phyloP scores from a whole-genome alignment of 2,113 vertebrate species.

The Chaenocephalus aceratus region DNA sequence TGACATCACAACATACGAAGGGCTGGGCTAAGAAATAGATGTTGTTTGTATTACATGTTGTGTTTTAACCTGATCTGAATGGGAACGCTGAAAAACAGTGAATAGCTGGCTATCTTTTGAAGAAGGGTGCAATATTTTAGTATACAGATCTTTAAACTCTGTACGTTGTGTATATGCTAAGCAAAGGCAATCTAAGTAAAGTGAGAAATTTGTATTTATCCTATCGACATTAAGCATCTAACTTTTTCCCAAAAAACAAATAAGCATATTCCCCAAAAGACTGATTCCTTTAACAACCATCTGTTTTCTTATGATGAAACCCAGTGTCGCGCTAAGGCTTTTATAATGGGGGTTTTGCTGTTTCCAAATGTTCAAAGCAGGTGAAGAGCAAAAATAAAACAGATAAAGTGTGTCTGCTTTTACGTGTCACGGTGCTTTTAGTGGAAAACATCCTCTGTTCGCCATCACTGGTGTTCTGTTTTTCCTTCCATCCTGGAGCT shows the following conservation, averaged over 20 bases:
- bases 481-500: constrained; percentile 36
- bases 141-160: no score
- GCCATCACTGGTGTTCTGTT: constrained; percentile 32
- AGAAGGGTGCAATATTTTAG: not conserved
- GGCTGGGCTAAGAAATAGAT: no score
- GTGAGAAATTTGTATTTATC: not conserved
- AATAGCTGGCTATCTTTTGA: not conserved
- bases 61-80: not conserved
- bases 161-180: no score
- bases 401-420: constrained; percentile 1
- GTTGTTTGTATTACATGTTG: not conserved
- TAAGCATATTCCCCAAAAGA: not conserved
- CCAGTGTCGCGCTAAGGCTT: not conserved
- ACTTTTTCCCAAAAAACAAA: not conserved
- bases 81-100: not conserved
- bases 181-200: no score
- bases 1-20: no score
- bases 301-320: not conserved
- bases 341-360: not conserved
- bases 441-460: constrained; percentile 8
- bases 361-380: constrained; percentile 4
- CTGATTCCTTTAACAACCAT: not conserved
- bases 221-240: not conserved
- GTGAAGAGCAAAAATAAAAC: constrained; percentile 8
- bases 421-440: not conserved